Percentiles rank a stretch among this genome's conserved stretches.
Evolutionary conservation across 2,888 invertebrate species (phyloP).

Genomic region (Unio pictorum): DNA sequence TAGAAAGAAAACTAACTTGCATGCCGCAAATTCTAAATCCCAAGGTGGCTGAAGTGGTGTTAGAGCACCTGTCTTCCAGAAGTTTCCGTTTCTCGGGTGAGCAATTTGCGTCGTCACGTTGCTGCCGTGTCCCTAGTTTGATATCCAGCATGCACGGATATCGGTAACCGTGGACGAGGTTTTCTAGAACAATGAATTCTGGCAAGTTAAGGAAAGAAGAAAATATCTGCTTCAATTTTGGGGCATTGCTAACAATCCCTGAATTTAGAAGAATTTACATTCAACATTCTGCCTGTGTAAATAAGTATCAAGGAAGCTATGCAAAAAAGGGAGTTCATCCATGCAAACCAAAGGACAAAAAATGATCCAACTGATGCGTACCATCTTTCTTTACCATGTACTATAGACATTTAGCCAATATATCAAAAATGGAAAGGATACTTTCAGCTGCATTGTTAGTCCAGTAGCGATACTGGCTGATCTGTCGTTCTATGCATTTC

Average conservation of each 20-base stretch:
- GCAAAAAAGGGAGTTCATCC: neutral
- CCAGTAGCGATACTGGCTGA: conserved; percentile 39
- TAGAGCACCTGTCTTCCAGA: conserved; percentile 72
- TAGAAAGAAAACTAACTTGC: conserved; percentile 45
- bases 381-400: too few relatives aligned
- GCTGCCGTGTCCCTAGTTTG: conserved; percentile 74
- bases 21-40: conserved; percentile 74
- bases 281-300: neutral
- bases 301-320: neutral
- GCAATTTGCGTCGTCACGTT: conserved; percentile 71
- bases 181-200: conserved; percentile 75
- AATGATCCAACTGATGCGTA: too few relatives aligned
- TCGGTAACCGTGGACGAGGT: conserved; percentile 73
- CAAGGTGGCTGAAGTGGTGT: conserved; percentile 72
- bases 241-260: too few relatives aligned
- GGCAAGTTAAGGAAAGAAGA: conserved; percentile 14
- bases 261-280: neutral
- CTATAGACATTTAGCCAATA: too few relatives aligned
- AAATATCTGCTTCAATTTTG: too few relatives aligned
- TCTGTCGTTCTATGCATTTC: conserved; percentile 38
- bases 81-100: conserved; percentile 71
- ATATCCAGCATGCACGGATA: conserved; percentile 74
- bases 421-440: conserved; percentile 29
- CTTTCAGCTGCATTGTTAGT: conserved; percentile 34
- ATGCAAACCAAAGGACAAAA: too few relatives aligned